Evolutionary conservation across 2,113 vertebrate species (phyloP), one percentile per base, ranked within the genome.

Genomic region (Poecile atricapillus): DNA sequence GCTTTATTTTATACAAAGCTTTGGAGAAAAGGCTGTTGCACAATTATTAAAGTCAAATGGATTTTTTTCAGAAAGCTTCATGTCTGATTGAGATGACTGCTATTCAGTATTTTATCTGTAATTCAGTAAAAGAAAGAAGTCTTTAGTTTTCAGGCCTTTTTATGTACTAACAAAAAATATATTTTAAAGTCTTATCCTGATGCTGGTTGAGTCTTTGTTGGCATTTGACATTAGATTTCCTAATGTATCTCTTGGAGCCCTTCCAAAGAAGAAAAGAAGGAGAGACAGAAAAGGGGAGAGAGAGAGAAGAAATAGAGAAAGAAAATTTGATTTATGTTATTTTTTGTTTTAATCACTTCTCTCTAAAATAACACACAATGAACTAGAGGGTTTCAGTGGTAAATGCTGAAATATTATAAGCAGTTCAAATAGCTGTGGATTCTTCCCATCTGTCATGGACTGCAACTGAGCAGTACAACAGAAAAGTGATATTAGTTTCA

Each of bases 401-500:
- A 92, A 94, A 97, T 50, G 67, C 50, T 96, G 91, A 96, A 96
- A 93, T 95, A 86, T 79, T 95, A 91, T 96, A 96, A 97, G 89
- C 82, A 96, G 86, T 93, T 91, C 76, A 93, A 89, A 78, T 87
- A 76, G 82, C 78, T 93, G 83, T 62, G 81, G 76, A 95, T 76
- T 83, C 82, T 77, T 94, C 89, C 94, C 84, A 97, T 96, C 94
- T 97, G 91, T 96, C 89, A 95, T 92, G 28, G 64, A 50, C 62
- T 92, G 52, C 80, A 94, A 96, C 41, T 27, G 55, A 97, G 78
- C 81, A 75, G 43, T 76, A n/a, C 25, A 95, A 91, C 20, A 88
- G 71, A 91, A 89, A 94, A 83, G 24, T 84, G 88, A 94, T 96
- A 94, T 74, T 89, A 58, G 33, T 94, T 95, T 96, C 79, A 87